Conservation (phyloP, 2,888 invertebrate genomes). For the Eurytoma californica region DNA sequence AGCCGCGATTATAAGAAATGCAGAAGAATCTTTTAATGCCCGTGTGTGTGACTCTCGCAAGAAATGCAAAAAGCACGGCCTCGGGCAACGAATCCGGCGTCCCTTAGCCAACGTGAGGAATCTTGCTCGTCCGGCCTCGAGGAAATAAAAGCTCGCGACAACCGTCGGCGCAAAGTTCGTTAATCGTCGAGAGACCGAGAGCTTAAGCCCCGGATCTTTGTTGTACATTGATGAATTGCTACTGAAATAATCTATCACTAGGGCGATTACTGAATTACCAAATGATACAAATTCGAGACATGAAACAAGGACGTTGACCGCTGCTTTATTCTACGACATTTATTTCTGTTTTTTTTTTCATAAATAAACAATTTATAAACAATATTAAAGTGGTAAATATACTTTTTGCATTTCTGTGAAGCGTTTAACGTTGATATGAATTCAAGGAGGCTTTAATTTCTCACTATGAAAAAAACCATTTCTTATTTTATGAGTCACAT, state of each 20-base stretch:
- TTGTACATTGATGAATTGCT: slow-evolving; percentile 34
- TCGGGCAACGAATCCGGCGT: slow-evolving; percentile 25
- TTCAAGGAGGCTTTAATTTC: slow-evolving; percentile 19
- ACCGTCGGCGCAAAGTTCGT: slow-evolving; percentile 28
- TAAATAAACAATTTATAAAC: too few species aligned
- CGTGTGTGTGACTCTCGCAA: slow-evolving; percentile 4
- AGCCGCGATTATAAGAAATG: slow-evolving; percentile 6
- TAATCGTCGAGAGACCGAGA: slow-evolving; percentile 22
- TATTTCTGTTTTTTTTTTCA: neutral
- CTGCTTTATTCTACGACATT: too few species aligned
- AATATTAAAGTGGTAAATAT: too few species aligned
- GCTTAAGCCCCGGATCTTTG: slow-evolving; percentile 13
- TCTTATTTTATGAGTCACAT: slow-evolving; percentile 30
- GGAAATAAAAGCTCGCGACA: slow-evolving; percentile 34
- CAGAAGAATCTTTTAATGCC: slow-evolving; percentile 26
- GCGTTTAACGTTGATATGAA: neutral
- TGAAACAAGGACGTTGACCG: too few species aligned
- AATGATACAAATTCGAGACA: neutral
- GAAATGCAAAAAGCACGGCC: slow-evolving; percentile 3
- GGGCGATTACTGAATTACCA: neutral
- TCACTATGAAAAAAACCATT: slow-evolving; percentile 31
- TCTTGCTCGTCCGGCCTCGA: slow-evolving; percentile 39
- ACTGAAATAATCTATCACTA: slow-evolving; percentile 44
- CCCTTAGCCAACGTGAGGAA: neutral
- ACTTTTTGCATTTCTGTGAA: too few species aligned